phyloP scores from a whole-genome alignment of 2,113 vertebrate species.

The Dendropsophus ebraccatus region DNA sequence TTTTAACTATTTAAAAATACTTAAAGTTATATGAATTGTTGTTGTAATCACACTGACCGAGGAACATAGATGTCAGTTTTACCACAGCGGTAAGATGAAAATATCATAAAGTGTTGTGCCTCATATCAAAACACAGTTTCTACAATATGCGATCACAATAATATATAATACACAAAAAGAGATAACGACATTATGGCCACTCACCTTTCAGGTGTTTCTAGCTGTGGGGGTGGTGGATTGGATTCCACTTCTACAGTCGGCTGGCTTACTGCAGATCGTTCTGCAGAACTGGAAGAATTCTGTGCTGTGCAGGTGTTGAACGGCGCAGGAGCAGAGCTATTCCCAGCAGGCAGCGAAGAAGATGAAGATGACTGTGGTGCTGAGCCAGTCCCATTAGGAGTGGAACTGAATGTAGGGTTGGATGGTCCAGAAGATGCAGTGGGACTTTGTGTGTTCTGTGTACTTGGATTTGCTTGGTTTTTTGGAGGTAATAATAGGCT shows the following conservation, averaged over 20 bases:
- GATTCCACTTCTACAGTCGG: constrained; percentile 75
- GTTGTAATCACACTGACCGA: too few species aligned
- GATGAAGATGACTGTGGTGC: constrained; percentile 69
- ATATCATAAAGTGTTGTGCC: too few species aligned
- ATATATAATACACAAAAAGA: background rate
- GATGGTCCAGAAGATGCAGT: constrained; percentile 60
- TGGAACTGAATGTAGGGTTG: constrained; percentile 72
- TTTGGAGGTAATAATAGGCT: constrained; percentile 88
- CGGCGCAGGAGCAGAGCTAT: constrained; percentile 69
- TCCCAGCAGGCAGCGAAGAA: constrained; percentile 69
- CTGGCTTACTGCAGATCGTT: constrained; percentile 71
- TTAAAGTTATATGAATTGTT: too few species aligned
- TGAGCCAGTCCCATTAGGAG: constrained; percentile 65
- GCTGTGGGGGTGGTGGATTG: constrained; percentile 69
- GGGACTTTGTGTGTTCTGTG: constrained; percentile 64
- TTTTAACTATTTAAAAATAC: too few species aligned
- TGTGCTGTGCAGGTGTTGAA: constrained; percentile 71
- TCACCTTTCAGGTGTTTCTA: constrained; percentile 78
- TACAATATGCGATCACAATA: background rate
- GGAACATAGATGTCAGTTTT: too few species aligned
- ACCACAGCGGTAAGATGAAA: too few species aligned
- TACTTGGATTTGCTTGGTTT: constrained; percentile 70
- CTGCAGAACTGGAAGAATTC: constrained; percentile 67
- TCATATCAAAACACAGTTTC: background rate
- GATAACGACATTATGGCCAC: background rate